Conservation (phyloP, 2,113 vertebrate species). For the Marcusenius ussheri region DNA sequence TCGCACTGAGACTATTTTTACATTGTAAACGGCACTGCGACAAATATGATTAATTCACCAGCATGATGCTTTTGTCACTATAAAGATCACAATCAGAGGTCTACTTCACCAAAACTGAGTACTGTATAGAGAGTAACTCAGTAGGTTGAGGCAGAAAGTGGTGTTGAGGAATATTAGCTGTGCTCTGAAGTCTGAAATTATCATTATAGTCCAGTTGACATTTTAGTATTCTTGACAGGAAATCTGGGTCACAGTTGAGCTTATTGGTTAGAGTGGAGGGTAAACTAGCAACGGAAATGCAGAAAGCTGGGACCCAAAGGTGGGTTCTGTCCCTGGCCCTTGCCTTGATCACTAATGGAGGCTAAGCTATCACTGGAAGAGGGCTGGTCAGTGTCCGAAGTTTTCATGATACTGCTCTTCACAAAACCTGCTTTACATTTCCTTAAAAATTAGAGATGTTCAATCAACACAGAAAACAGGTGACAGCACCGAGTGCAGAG, state of each 20-base stretch:
- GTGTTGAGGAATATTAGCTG: not conserved
- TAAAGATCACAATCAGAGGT: not conserved
- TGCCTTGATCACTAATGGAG: not conserved
- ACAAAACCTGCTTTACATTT: not conserved
- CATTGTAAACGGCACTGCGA: not conserved
- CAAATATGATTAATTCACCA: not conserved
- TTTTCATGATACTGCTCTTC: not conserved
- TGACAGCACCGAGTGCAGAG: not conserved
- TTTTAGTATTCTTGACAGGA: not conserved
- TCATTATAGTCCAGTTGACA: not conserved
- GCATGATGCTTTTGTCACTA: not conserved
- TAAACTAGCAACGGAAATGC: not conserved
- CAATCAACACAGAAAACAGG: not conserved
- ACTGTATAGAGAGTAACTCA: not conserved
- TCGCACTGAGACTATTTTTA: not conserved
- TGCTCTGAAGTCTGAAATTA: not conserved
- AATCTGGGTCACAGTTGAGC: not conserved
- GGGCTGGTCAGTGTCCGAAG: not conserved
- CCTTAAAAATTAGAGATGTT: not conserved
- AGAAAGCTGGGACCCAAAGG: not conserved
- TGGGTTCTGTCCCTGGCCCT: not conserved
- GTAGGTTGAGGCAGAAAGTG: not conserved
- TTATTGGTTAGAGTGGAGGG: not conserved
- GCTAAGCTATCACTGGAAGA: not conserved
- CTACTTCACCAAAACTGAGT: not conserved